These are phyloP conservation scores for Watersipora subatra DNA, from an alignment of 1,140 invertebrate species.

Conservation along the genomic window DNA sequence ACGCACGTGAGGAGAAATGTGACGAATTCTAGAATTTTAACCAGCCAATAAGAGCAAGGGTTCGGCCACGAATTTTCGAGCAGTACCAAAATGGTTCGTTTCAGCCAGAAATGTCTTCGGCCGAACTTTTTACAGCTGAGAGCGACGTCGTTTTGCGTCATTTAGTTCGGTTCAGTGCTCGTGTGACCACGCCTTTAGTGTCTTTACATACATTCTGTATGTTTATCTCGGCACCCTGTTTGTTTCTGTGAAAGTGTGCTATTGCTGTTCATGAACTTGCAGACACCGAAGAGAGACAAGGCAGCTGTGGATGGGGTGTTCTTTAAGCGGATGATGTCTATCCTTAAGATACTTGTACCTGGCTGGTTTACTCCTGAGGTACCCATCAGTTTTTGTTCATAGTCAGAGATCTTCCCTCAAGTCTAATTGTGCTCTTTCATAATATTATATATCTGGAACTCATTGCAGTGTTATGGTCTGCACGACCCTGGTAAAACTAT, in stretches of 20 bases:
- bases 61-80: too few relatives aligned
- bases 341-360: conserved; percentile 74
- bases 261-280: background rate
- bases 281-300: conserved; percentile 45
- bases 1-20: too few relatives aligned
- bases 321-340: conserved; percentile 57
- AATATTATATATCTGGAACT: too few relatives aligned
- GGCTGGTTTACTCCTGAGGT: conserved; percentile 45
- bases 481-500: too few relatives aligned
- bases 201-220: background rate
- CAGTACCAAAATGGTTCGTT: too few relatives aligned
- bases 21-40: too few relatives aligned
- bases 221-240: background rate
- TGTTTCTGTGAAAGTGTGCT: background rate
- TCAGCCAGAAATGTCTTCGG: too few relatives aligned
- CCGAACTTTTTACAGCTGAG: too few relatives aligned
- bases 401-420: background rate
- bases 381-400: conserved; percentile 6
- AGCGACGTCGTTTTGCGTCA: background rate
- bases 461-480: too few relatives aligned
- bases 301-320: conserved; percentile 76
- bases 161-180: too few relatives aligned
- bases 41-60: too few relatives aligned
- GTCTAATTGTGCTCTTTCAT: too few relatives aligned
- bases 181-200: background rate